Evolutionary conservation across 2,888 invertebrate genomes (phyloP), one percentile per base, ranked within the genome.

Genomic region (Platycheirus albimanus): DNA sequence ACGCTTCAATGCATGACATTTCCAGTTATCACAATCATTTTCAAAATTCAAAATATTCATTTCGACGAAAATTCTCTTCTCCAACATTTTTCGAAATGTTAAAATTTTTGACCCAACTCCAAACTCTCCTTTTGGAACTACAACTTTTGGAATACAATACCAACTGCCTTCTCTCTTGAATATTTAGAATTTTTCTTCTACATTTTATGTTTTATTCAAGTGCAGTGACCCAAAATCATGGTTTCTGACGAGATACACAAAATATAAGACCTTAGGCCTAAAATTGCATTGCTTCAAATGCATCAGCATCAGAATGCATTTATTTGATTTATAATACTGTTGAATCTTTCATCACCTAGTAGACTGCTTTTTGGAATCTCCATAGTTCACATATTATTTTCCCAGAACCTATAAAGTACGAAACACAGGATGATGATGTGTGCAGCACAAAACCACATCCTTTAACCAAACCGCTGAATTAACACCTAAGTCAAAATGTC

Each of bases 401-500:
- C 24, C 6, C 24, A 58, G n/a, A n/a, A n/a, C n/a, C n/a, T n/a
- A n/a, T n/a, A n/a, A n/a, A n/a, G 8, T 41, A 19, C 20, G 13
- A n/a, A 3, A 20, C 47, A 33, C 28, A 17, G 17, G 24, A 45
- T 13, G 17, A 30, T 61, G 58, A 52, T 70, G 52, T 75, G 70
- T 71, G 41, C 63, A 69, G 72, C 45, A 58, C 83, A 72, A 78
- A 81, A 85, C 85, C 85, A 81, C 80, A 85, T 85, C 85, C 78
- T 76, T 84, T 85, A 79, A 72, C 74, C 81, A 85, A 85, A 85
- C 85, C 85, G 85, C 85, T 85, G 85, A 85, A 85, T 85, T 85
- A 85, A 85, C 85, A 85, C 85, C 85, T 85, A 72, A 85, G 81
- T 85, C 85, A 85, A 85, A 85, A 81, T 78, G 85, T 85, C 85